phyloP scores from a whole-genome alignment of 2,797 vertebrate species.

The Danio tinwini region DNA sequence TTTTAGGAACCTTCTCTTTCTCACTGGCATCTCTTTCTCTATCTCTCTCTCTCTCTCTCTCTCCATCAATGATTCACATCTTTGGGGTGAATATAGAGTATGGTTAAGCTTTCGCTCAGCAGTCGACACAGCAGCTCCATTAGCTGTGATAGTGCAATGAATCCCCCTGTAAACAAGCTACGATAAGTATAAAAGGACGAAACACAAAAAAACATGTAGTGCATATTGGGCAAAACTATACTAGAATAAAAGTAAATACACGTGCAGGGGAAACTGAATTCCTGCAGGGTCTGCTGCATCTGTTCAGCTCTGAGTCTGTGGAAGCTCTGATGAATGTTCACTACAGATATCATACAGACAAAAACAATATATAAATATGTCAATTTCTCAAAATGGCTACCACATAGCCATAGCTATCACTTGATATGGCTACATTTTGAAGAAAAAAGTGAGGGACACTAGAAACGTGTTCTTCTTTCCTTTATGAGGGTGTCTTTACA shows the following conservation, averaged over 20 bases:
- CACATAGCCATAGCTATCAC: background rate
- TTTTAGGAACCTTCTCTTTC: constrained; percentile 66
- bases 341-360: constrained; percentile 7
- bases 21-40: constrained; percentile 46
- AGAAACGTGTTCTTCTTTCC: constrained; percentile 29
- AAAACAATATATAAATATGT: constrained; percentile 18
- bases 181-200: constrained; percentile 15
- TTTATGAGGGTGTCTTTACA: background rate
- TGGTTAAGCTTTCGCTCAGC: constrained; percentile 7
- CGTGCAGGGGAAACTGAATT: constrained; percentile 7
- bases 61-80: constrained; percentile 10
- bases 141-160: constrained; percentile 51
- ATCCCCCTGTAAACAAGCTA: constrained; percentile 36
- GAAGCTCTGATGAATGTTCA: constrained; percentile 35
- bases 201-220: background rate
- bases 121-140: constrained; percentile 29
- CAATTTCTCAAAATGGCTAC: constrained; percentile 6
- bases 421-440: constrained; percentile 34
- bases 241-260: background rate
- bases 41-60: constrained; percentile 54
- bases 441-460: background rate
- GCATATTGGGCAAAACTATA: constrained; percentile 18
- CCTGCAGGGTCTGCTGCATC: constrained; percentile 31
- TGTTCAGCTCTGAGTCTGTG: constrained; percentile 45
- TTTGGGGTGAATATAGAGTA: background rate